Conservation (phyloP, 2,888 invertebrate species). For the Pycnomerus fuliginosus region DNA sequence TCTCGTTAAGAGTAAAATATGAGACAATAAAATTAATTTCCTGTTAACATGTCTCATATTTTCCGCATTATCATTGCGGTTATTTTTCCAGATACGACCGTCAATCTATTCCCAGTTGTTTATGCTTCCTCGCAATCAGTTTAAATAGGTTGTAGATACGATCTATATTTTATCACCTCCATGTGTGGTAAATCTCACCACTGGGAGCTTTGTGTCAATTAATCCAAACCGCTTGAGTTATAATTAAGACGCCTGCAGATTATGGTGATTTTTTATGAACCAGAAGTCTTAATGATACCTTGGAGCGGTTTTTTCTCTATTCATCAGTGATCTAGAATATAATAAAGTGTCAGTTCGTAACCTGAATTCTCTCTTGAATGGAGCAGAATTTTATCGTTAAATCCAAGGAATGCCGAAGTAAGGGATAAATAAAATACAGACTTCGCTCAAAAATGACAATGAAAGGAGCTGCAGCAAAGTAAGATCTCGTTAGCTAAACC, state of each 20-base stretch:
- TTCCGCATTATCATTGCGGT: slow-evolving; percentile 1
- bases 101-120: too few relatives aligned
- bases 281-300: slow-evolving; percentile 10
- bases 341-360: too few relatives aligned
- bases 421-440: slow-evolving; percentile 27
- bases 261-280: too few relatives aligned
- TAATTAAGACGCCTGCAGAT: too few relatives aligned
- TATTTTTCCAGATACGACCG: too few relatives aligned
- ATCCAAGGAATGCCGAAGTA: slow-evolving; percentile 11
- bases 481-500: too few relatives aligned
- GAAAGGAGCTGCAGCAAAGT: too few relatives aligned
- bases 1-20: slow-evolving; percentile 15
- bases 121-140: slow-evolving; percentile 9
- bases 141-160: slow-evolving; percentile 1
- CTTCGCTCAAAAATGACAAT: slow-evolving; percentile 26
- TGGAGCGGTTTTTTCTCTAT: slow-evolving; percentile 9
- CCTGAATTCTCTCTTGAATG: too few relatives aligned
- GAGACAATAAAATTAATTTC: slow-evolving; percentile 9
- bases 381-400: slow-evolving; percentile 13
- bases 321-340: too few relatives aligned
- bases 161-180: slow-evolving; percentile 2
- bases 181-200: too few relatives aligned
- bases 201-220: too few relatives aligned
- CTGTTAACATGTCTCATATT: slow-evolving; percentile 8
- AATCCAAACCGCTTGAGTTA: too few relatives aligned